phyloP scores from a whole-genome alignment of 2,797 vertebrate species.

The Phyllotis vaccarum region DNA sequence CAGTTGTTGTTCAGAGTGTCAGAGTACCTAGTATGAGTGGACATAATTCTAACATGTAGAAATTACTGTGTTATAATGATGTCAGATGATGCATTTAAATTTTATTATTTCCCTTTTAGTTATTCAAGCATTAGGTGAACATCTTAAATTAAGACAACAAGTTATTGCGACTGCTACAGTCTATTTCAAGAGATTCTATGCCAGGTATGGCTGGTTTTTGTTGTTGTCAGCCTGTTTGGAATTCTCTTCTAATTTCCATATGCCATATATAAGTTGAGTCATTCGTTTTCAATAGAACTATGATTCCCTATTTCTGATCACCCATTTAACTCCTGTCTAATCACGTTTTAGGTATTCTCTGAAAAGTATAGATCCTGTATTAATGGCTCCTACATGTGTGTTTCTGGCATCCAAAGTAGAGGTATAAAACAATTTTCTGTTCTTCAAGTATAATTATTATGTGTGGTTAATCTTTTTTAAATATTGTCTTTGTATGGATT shows the following conservation, averaged over 20 bases:
- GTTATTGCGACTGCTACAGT: constrained; percentile 99
- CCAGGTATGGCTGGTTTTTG: constrained; percentile 92
- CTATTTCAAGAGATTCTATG: constrained; percentile 99
- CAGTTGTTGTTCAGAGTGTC: background rate
- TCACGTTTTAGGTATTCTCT: constrained; percentile 95
- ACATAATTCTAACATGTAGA: constrained; percentile 24
- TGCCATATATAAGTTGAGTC: constrained; percentile 83
- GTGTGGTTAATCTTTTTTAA: constrained; percentile 56
- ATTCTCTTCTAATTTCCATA: constrained; percentile 60
- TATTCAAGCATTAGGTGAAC: constrained; percentile 99
- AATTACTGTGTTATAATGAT: constrained; percentile 54
- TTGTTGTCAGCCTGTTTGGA: constrained; percentile 73
- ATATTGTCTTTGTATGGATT: constrained; percentile 46
- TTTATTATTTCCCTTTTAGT: constrained; percentile 89
- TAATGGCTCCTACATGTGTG: constrained; percentile 99
- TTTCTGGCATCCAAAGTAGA: constrained; percentile 99
- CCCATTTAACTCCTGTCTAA: constrained; percentile 82
- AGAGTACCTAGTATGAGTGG: background rate
- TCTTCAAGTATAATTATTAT: constrained; percentile 41
- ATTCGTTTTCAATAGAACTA: constrained; percentile 54
- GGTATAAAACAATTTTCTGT: constrained; percentile 90
- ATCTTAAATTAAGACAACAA: constrained; percentile 99
- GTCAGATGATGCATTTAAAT: constrained; percentile 56
- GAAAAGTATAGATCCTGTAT: constrained; percentile 99
- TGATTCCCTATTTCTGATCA: background rate